Evolutionary conservation across 1,140 invertebrate genomes (phyloP), one percentile per base, ranked within the genome.

Genomic region (Belonocnema kinseyi): DNA sequence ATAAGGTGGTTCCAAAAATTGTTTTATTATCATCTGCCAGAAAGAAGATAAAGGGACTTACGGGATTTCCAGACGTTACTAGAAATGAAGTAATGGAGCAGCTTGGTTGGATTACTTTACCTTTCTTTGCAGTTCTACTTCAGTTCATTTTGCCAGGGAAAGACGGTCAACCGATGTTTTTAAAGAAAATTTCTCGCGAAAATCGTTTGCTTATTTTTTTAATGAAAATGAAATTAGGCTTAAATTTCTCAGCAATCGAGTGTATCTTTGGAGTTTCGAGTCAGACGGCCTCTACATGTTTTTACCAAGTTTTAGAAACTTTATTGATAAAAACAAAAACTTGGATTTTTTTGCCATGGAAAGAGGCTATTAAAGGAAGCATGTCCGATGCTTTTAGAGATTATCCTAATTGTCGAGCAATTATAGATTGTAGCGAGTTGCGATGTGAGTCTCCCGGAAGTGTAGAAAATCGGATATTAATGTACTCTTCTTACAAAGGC

Each of bases 401-500:
- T 19, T 77, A 75, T 19, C 56, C 77, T 6, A 78, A 58, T 10
- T 51, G 73, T 26, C 3, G 53, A 14, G 17, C 46, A 46, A 75
- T 80, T 12, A 77, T 77, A 4, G 46, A 77, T 53, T 80, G 73
- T 50, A 74, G 72, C 6, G 77, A 78, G 74, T 61, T 78, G 21
- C 26, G 51, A n/a, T 61, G 46, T 50, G 77, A 78, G 1, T 66
- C 72, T 17, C 78, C 71, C 4, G 50, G 51, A 52, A 75, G 11
- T 54, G 66, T 72, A 13, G 73, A 79, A 33, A 16, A 79, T 73
- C 26, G 77, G 16, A 54, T 74, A 73, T 54, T 71, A 50, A 79
- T 74, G 75, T 80, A 80, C 52, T 80, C 75, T 2, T 52, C 46
- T 71, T 80, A 80, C 66, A 80, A 80, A 56, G 46, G 26, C 8